phyloP scores from a whole-genome alignment of 2,113 vertebrate species.

The Edolisoma coerulescens region DNA sequence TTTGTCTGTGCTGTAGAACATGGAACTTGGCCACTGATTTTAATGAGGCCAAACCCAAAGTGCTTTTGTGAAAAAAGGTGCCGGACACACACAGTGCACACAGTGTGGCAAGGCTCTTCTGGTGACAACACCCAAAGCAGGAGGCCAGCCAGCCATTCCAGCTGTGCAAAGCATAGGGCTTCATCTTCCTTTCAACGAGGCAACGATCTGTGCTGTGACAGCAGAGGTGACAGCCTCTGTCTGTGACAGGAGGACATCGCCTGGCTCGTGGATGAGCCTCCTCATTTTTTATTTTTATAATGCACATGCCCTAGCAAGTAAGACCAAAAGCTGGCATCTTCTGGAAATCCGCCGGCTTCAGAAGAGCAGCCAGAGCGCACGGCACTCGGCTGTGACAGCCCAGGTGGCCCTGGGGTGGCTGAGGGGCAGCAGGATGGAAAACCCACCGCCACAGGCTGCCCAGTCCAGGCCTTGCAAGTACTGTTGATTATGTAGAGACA shows the following conservation, averaged over 20 bases:
- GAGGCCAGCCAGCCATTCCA: neutral
- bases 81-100: neutral
- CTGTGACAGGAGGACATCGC: too few relatives aligned
- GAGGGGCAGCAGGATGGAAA: neutral
- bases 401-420: neutral
- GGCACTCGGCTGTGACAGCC: neutral
- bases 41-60: neutral
- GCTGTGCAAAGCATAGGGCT: neutral
- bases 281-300: neutral
- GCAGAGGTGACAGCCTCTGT: neutral
- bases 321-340: neutral
- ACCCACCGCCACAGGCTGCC: rapidly evolving
- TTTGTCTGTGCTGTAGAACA: rapidly evolving
- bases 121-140: neutral
- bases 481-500: neutral
- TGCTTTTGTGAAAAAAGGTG: neutral
- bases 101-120: rapidly evolving
- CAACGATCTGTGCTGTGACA: rapidly evolving
- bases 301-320: neutral
- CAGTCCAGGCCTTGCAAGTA: neutral
- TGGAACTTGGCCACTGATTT: neutral
- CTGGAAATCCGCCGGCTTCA: neutral
- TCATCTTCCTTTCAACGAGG: neutral
- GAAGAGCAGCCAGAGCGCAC: rapidly evolving
- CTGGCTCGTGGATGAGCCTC: neutral